Conservation (phyloP, 30 jellyfish, hydroid and myxozoan species). For the Turritopsis rubra region DNA sequence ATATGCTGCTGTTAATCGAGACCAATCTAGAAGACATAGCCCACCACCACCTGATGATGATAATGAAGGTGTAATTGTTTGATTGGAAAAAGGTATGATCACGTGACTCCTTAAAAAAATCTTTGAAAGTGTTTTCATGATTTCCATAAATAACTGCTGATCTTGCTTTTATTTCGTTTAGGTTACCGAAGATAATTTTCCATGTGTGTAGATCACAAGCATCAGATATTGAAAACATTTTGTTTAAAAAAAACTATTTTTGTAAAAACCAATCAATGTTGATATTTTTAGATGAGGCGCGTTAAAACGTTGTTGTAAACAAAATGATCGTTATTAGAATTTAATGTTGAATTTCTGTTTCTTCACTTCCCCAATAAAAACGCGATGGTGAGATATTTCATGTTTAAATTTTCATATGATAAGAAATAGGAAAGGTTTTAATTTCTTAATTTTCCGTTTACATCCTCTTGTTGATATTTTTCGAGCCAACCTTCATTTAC, state of each 20-base stretch:
- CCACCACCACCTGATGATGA: conserved; percentile 31
- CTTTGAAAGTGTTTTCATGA: not conserved
- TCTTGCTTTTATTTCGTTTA: not conserved
- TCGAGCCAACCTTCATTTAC: no score
- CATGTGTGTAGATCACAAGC: not conserved
- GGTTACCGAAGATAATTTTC: not conserved
- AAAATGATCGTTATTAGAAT: not conserved
- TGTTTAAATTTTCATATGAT: no score
- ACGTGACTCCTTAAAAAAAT: not conserved
- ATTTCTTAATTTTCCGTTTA: no score
- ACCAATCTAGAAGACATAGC: conserved; percentile 15
- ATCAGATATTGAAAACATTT: not conserved
- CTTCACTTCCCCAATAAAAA: no score
- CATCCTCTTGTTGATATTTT: no score
- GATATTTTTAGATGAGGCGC: not conserved
- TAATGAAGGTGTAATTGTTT: conserved; percentile 20
- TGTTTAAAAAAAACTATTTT: not conserved
- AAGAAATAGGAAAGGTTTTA: no score
- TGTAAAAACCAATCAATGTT: not conserved
- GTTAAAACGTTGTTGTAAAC: no score
- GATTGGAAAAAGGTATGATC: not conserved
- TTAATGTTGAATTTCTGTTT: no score
- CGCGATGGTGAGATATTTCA: no score
- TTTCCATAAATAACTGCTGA: not conserved
- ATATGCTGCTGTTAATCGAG: conserved; percentile 2